These are phyloP conservation scores for Ips typographus DNA, from an alignment of 1,140 invertebrate species.

Conservation along the genomic window DNA sequence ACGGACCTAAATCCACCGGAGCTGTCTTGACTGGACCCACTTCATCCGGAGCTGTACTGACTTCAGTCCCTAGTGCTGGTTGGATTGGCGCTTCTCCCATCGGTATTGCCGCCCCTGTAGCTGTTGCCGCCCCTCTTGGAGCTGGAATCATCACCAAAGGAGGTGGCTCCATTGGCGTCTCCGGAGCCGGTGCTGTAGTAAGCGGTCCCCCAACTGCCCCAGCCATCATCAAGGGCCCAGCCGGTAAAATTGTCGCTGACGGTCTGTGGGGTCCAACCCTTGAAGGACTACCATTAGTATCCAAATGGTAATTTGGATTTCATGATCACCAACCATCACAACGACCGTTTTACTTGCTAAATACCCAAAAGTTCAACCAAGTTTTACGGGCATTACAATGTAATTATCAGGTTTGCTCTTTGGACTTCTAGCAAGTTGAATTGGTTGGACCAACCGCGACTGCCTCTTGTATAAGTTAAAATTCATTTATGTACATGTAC, in stretches of 20 bases:
- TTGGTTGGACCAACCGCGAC: slow-evolving; percentile 6
- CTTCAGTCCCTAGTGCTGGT: neutral
- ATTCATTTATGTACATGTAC: slow-evolving; percentile 12
- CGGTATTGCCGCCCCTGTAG: neutral
- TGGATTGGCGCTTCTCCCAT: neutral
- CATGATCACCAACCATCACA: too few relatives aligned
- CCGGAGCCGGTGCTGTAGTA: slow-evolving; percentile 40
- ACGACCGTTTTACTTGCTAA: too few relatives aligned
- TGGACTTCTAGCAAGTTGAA: neutral
- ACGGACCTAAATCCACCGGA: slow-evolving; percentile 22
- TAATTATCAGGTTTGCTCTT: neutral
- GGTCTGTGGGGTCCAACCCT: slow-evolving; percentile 37
- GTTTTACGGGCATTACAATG: too few relatives aligned
- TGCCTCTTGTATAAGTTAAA: slow-evolving; percentile 5
- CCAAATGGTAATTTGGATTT: neutral
- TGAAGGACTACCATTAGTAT: slow-evolving; percentile 20
- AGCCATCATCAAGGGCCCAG: slow-evolving; percentile 42
- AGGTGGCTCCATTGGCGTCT: slow-evolving; percentile 30
- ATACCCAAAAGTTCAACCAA: too few relatives aligned
- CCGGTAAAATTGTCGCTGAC: slow-evolving; percentile 42
- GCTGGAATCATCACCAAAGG: slow-evolving; percentile 29
- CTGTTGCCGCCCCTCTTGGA: slow-evolving; percentile 20
- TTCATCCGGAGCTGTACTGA: slow-evolving; percentile 14
- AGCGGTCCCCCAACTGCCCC: slow-evolving; percentile 43
- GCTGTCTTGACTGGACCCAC: slow-evolving; percentile 19